Conservation (phyloP, 2,797 vertebrate species). For the Melanotaenia pygmaea region DNA sequence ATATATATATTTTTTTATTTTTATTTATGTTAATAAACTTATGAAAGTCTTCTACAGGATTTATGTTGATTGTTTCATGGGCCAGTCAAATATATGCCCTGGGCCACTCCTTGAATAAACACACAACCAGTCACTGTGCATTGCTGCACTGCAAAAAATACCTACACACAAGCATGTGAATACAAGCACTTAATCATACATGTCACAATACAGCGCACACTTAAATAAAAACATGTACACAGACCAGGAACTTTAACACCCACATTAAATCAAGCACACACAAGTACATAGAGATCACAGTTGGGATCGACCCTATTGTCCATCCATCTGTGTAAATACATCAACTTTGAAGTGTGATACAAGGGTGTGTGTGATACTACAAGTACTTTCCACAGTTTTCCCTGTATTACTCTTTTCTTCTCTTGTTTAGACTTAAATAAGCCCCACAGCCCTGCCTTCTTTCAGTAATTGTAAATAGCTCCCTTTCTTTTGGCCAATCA, state of each 20-base stretch:
- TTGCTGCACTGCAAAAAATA: not conserved
- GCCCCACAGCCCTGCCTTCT: fast-evolving
- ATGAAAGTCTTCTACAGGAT: constrained; percentile 47
- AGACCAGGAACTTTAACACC: constrained; percentile 13
- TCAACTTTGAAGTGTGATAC: constrained; percentile 25
- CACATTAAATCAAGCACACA: not conserved
- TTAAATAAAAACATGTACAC: not conserved
- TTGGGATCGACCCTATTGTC: constrained; percentile 12
- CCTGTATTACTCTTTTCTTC: not conserved
- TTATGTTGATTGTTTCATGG: constrained; percentile 46
- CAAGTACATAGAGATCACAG: not conserved
- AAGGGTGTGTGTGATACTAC: not conserved
- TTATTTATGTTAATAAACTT: not conserved
- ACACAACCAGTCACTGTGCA: not conserved
- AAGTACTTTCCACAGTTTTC: constrained; percentile 3
- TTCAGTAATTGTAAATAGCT: not conserved
- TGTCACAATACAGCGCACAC: constrained; percentile 1
- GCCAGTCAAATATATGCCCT: constrained; percentile 16
- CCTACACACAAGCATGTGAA: not conserved
- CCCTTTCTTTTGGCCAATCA: not conserved
- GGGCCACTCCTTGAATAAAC: constrained; percentile 23
- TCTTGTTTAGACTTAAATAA: not conserved
- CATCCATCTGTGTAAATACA: constrained; percentile 55
- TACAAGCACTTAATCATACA: not conserved
- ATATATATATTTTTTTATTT: constrained; percentile 26